Evolutionary conservation across 2,888 invertebrate genomes (phyloP).

Genomic region (Phasia obesa): DNA sequence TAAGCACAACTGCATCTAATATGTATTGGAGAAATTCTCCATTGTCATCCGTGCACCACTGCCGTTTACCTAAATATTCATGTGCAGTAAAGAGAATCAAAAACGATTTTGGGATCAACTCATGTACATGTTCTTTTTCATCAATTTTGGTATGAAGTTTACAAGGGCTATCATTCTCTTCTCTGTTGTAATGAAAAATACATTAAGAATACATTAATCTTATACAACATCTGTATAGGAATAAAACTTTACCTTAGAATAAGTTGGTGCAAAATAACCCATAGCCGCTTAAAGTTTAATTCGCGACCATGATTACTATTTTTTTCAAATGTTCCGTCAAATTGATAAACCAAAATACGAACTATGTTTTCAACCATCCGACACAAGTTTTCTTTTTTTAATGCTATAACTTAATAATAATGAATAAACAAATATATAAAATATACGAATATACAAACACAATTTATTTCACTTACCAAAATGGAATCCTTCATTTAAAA

Average conservation of each 20-base stretch:
- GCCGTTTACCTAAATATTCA: conserved; percentile 90
- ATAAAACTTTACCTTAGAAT: conserved; percentile 84
- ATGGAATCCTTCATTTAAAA: conserved; percentile 84
- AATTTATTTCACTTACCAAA: conserved; percentile 80
- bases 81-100: conserved; percentile 91
- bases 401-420: conserved; percentile 27
- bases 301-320: conserved; percentile 86
- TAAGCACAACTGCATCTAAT: conserved; percentile 88
- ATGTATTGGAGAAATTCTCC: conserved; percentile 91
- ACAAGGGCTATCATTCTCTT: conserved; percentile 84
- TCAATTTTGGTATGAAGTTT: conserved; percentile 68
- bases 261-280: conserved; percentile 92
- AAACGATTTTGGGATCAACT: conserved; percentile 87
- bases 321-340: conserved; percentile 86
- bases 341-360: conserved; percentile 85
- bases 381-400: conserved; percentile 48
- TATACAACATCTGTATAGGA: neutral
- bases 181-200: conserved; percentile 80
- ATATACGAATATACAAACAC: neutral
- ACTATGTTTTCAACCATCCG: conserved; percentile 71
- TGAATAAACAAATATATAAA: too few relatives aligned
- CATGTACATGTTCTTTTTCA: conserved; percentile 83
- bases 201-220: conserved; percentile 17
- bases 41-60: conserved; percentile 90
- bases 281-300: conserved; percentile 88